Evolutionary conservation across 2,888 invertebrate species (phyloP).

Genomic region (Sphaeridia pumilis): DNA sequence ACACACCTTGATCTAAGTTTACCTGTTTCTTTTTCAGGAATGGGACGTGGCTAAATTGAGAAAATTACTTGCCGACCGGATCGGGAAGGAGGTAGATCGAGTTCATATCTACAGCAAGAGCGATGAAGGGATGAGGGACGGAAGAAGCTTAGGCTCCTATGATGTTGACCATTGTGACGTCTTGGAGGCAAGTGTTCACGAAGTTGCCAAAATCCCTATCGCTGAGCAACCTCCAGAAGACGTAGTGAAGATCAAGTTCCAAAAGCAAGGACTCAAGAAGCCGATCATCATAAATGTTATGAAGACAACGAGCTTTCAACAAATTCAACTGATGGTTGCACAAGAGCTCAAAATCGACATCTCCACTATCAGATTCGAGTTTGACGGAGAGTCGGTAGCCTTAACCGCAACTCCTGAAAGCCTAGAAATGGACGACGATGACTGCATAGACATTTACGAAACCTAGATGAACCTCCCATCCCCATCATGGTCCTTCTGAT

Average conservation of each 20-base stretch:
- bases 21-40: background rate
- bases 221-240: background rate
- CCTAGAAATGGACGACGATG: conserved; percentile 7
- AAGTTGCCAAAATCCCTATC: background rate
- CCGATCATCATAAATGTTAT: background rate
- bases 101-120: background rate
- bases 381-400: conserved; percentile 1
- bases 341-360: background rate
- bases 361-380: background rate
- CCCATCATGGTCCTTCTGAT: background rate
- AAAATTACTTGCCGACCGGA: background rate
- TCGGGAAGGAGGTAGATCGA: too few relatives aligned
- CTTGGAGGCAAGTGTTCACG: background rate
- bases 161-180: background rate
- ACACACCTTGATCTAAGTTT: background rate
- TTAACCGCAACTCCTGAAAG: background rate
- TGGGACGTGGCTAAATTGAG: conserved; percentile 2
- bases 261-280: background rate
- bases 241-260: background rate
- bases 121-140: conserved; percentile 1
- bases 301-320: background rate
- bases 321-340: background rate
- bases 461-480: background rate
- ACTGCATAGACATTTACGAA: conserved; percentile 4
- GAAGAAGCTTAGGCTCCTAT: background rate